phyloP scores from a whole-genome alignment of 2,113 vertebrate species.

The Cyanoliseus patagonus region DNA sequence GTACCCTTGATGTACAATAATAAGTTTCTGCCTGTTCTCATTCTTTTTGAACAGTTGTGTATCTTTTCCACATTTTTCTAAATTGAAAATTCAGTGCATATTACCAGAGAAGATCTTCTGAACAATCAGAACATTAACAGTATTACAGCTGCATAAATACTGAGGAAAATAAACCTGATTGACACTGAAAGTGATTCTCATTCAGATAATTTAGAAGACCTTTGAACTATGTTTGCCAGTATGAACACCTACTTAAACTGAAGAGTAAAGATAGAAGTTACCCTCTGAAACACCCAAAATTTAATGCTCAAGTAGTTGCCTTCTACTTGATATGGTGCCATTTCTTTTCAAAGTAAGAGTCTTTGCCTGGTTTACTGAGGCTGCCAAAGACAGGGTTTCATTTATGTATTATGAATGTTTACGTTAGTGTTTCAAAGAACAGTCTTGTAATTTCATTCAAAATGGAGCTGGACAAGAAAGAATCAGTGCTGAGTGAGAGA shows the following conservation, averaged over 20 bases:
- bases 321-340: neutral
- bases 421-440: neutral
- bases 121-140: neutral
- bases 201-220: neutral
- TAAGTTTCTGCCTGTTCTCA: neutral
- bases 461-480: neutral
- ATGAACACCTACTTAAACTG: neutral
- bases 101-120: neutral
- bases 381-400: neutral
- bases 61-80: neutral
- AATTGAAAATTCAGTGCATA: neutral
- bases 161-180: neutral
- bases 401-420: neutral
- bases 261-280: neutral
- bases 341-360: neutral
- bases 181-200: neutral
- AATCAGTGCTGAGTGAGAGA: neutral
- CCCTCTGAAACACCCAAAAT: neutral
- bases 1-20: neutral
- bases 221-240: neutral
- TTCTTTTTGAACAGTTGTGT: neutral
- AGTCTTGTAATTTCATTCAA: neutral
- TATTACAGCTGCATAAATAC: neutral
- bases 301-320: neutral
- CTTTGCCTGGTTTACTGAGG: neutral